A percentile compares a stretch with the other conserved stretches of the same genome.
These are phyloP conservation scores for Chrysolina americana DNA, from an alignment of 2,888 invertebrate genomes.

Conservation along the genomic window DNA sequence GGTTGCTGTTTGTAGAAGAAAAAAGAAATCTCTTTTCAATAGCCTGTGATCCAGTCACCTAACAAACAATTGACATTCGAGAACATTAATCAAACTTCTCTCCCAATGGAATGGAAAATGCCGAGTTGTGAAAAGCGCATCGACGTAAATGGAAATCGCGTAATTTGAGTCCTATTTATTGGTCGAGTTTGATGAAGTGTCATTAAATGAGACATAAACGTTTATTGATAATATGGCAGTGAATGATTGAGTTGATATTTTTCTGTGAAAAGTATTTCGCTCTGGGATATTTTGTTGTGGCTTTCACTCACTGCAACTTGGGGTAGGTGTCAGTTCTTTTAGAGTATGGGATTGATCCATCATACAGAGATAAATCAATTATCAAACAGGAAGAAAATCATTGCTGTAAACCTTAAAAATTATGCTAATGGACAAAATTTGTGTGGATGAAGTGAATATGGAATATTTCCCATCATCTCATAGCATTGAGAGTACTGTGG, in stretches of 20 bases:
- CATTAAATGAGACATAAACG: background rate
- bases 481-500: too few relatives aligned
- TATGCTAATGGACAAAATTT: too few relatives aligned
- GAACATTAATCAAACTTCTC: slow-evolving; percentile 44
- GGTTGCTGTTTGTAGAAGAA: slow-evolving; percentile 37
- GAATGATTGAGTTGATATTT: background rate
- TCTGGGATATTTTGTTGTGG: too few relatives aligned
- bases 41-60: slow-evolving; percentile 35
- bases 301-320: too few relatives aligned
- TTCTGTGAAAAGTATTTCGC: too few relatives aligned
- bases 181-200: background rate
- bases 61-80: slow-evolving; percentile 43
- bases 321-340: too few relatives aligned
- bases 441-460: too few relatives aligned
- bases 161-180: background rate
- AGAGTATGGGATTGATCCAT: too few relatives aligned
- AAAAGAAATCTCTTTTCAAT: slow-evolving; percentile 38
- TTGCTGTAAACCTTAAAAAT: too few relatives aligned
- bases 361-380: too few relatives aligned
- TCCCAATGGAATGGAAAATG: slow-evolving; percentile 39
- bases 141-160: slow-evolving; percentile 3
- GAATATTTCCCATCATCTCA: too few relatives aligned
- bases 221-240: background rate
- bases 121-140: slow-evolving; percentile 16
- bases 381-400: too few relatives aligned